A percentile compares a stretch with the other conserved stretches of the same genome.
phyloP scores from a whole-genome alignment of 1,140 invertebrate genomes.

The Bombus consobrinus region DNA sequence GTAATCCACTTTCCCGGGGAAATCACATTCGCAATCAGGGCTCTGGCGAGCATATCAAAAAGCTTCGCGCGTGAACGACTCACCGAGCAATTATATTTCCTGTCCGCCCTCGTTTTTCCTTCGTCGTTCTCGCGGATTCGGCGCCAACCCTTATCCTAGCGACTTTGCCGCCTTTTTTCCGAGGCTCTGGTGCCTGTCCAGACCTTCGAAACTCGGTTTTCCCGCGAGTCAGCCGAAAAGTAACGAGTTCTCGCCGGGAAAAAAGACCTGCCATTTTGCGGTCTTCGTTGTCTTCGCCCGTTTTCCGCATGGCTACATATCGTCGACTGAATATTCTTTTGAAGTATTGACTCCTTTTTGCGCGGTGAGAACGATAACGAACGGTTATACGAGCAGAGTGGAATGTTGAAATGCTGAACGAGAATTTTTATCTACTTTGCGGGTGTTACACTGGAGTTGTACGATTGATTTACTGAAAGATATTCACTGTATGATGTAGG shows the following conservation, averaged over 20 bases:
- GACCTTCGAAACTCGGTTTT: not conserved
- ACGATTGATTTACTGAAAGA: no score
- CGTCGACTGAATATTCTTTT: not conserved
- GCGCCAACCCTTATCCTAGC: slow-evolving; percentile 18
- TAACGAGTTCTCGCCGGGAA: slow-evolving; percentile 10
- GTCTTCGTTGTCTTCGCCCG: not conserved
- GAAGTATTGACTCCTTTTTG: not conserved
- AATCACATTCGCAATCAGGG: slow-evolving; percentile 79
- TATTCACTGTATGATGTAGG: no score
- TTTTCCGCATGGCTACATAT: not conserved
- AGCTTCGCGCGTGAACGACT: slow-evolving; percentile 74
- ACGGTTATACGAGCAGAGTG: no score
- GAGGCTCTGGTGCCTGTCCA: not conserved
- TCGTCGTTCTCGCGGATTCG: slow-evolving; percentile 32
- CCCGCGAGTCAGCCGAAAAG: slow-evolving; percentile 54
- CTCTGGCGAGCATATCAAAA: slow-evolving; percentile 74
- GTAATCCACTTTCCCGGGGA: slow-evolving; percentile 77
- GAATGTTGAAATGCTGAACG: not conserved
- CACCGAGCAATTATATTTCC: slow-evolving; percentile 75
- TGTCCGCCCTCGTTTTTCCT: slow-evolving; percentile 39
- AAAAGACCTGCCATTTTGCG: slow-evolving; percentile 9
- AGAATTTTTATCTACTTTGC: not conserved
- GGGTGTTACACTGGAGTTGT: no score
- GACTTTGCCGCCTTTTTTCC: slow-evolving; percentile 19
- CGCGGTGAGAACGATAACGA: not conserved